phyloP scores from a whole-genome alignment of 2,888 invertebrate species.

The Aphrophora alni region DNA sequence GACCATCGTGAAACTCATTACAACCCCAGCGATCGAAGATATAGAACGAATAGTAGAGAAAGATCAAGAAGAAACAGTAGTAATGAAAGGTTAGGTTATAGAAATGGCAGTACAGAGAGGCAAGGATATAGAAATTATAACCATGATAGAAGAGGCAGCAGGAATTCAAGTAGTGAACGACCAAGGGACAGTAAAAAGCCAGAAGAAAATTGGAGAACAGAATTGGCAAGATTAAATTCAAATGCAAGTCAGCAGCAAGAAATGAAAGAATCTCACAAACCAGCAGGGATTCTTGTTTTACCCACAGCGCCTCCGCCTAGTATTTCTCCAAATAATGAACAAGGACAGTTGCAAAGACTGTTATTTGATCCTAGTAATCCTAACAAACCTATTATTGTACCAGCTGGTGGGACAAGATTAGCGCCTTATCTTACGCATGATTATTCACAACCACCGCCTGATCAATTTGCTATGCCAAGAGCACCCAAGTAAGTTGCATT shows the following conservation, averaged over 20 bases:
- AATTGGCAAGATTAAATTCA: slow-evolving; percentile 28
- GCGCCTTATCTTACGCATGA: slow-evolving; percentile 42
- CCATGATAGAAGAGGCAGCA: slow-evolving; percentile 30
- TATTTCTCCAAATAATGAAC: slow-evolving; percentile 44
- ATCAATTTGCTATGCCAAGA: slow-evolving; percentile 27
- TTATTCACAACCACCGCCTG: slow-evolving; percentile 29
- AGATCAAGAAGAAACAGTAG: slow-evolving; percentile 52
- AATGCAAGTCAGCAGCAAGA: slow-evolving; percentile 28
- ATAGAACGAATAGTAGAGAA: slow-evolving; percentile 33
- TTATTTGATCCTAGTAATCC: slow-evolving; percentile 71
- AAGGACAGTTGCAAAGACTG: slow-evolving; percentile 57
- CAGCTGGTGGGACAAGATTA: slow-evolving; percentile 50
- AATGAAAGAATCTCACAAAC: slow-evolving; percentile 46
- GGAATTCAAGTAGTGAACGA: slow-evolving; percentile 34
- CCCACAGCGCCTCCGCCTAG: slow-evolving; percentile 48
- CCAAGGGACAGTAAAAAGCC: slow-evolving; percentile 28
- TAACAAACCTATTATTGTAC: slow-evolving; percentile 70
- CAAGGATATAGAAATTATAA: slow-evolving; percentile 50
- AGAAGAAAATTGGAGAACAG: slow-evolving; percentile 34
- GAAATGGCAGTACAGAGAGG: slow-evolving; percentile 48
- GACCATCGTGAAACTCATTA: slow-evolving; percentile 3
- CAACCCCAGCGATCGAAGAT: slow-evolving; percentile 30
- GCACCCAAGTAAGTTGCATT: slow-evolving; percentile 31
- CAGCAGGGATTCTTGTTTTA: slow-evolving; percentile 59
- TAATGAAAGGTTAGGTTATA: slow-evolving; percentile 58